A percentile compares a stretch with the other conserved stretches of the same genome.
phyloP scores from a whole-genome alignment of 2,113 vertebrate genomes.

The Saguinus imperator region DNA sequence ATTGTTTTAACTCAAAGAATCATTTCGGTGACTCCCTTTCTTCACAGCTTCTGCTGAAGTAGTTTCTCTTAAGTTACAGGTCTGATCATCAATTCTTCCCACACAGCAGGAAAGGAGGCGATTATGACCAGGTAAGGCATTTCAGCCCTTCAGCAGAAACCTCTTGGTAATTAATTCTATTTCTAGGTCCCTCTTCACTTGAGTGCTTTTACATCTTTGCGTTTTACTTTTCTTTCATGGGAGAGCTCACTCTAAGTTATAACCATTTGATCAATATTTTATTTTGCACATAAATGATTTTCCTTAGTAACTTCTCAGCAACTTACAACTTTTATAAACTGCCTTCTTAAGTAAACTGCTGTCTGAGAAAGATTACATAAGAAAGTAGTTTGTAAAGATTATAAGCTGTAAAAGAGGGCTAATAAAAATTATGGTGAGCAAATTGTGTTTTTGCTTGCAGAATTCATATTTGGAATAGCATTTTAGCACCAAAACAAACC shows the following conservation, averaged over 20 bases:
- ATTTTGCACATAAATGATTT: slow-evolving; percentile 75
- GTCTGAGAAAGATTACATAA: slow-evolving; percentile 33
- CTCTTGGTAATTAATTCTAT: slow-evolving; percentile 67
- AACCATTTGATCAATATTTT: slow-evolving; percentile 76
- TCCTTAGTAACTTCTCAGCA: slow-evolving; percentile 67
- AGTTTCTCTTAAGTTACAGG: slow-evolving; percentile 24
- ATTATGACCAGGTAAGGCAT: slow-evolving; percentile 24
- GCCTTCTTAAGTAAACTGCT: slow-evolving; percentile 62
- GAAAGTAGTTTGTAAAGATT: slow-evolving; percentile 53
- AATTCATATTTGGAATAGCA: slow-evolving; percentile 34
- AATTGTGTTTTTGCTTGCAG: slow-evolving; percentile 42
- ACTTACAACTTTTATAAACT: slow-evolving; percentile 65
- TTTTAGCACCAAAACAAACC: slow-evolving; percentile 30
- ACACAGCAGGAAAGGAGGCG: background rate
- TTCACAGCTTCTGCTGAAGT: slow-evolving; percentile 12
- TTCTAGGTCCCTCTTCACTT: slow-evolving; percentile 60
- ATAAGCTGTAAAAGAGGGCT: slow-evolving; percentile 30
- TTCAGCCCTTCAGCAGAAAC: slow-evolving; percentile 6
- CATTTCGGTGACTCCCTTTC: background rate
- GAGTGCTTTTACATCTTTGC: slow-evolving; percentile 59
- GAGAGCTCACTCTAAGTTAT: slow-evolving; percentile 52
- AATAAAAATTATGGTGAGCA: slow-evolving; percentile 42
- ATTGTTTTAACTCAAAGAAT: background rate
- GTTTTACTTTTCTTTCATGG: slow-evolving; percentile 69
- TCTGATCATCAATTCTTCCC: slow-evolving; percentile 43